Base-by-base conservation (phyloP, 2,888 invertebrate genomes). In the Caenorhabditis auriculariae region DNA sequence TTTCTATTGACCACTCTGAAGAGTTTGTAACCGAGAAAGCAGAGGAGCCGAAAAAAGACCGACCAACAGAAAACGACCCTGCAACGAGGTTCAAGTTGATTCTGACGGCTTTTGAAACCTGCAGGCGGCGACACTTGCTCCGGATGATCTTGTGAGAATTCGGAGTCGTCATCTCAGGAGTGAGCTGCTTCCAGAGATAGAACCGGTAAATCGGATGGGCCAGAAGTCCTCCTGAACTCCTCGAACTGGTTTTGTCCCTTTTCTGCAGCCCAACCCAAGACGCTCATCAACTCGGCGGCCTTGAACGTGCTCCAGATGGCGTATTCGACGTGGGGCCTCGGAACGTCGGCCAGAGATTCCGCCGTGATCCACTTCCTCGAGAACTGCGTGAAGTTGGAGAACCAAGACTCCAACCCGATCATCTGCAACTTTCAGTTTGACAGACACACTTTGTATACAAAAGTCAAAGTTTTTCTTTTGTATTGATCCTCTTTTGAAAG, bases 71-170 rank as follows among this genome's bases (percentile, higher is more conserved):
- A 78, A 63, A 1, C 78, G 60, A 19, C 77, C 78, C 68, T 77
- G 65, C 15, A 42, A 44, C 6, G 12, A 5, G 19, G n/a, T 26
- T 56, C 17, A 15, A 45, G 6, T 32, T 12, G 15, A n/a, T 28
- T 39, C 26, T 5, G 38, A 21, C 6, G n/a, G n/a, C 21, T 5
- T 44, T 19, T 19, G n/a, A 38, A 41, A 69, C 73, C 68, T 75
- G 75, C 15, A 79, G 21, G 35, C 63, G 64, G 24, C 80, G 61
- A 29, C 77, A 76, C n/a, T 62, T 56, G 21, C 35, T 66, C 28
- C 72, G 60, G 44, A 79, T 76, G 23, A 80, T 63, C 59, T 77
- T 80, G n/a, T 60, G 59, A 23, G 77, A 66, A 55, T 80, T 80
- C 27, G 72, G 74, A 9, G 80, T 80, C 37, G 61, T 65, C 35